Conservation (phyloP, 2,797 vertebrate species). For the Urophycis tenuis region DNA sequence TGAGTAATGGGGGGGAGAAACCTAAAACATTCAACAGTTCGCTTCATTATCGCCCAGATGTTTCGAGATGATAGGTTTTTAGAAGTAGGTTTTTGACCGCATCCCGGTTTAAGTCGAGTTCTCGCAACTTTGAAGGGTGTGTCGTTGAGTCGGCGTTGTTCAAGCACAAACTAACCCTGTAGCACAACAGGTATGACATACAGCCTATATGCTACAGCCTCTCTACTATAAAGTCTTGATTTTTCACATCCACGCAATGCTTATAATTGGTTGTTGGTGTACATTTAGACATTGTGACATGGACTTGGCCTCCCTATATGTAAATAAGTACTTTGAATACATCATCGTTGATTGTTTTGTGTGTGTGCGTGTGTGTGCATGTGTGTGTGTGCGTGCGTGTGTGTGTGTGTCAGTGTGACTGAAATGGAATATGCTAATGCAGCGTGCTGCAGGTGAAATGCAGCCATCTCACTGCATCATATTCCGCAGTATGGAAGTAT, state of each 20-base stretch:
- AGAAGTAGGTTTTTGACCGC: neutral
- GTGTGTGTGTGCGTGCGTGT: neutral
- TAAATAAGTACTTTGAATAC: neutral
- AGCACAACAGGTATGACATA: too few species aligned
- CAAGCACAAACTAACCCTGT: too few species aligned
- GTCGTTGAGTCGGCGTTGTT: neutral
- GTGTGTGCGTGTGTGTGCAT: neutral
- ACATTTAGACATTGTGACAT: neutral
- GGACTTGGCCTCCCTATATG: neutral
- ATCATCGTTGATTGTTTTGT: neutral
- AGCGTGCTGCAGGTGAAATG: neutral
- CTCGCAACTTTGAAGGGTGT: neutral
- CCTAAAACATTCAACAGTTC: constrained; percentile 24
- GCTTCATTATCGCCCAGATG: neutral
- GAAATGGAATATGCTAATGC: neutral
- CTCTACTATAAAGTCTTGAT: neutral
- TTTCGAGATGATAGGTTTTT: neutral
- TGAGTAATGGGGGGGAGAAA: constrained; percentile 48
- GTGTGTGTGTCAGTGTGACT: neutral
- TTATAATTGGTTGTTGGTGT: neutral
- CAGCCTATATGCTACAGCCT: neutral
- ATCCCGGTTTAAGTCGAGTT: neutral
- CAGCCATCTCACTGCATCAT: neutral
- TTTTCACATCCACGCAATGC: neutral
- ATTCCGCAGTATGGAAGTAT: neutral